A percentile compares a stretch with the other conserved stretches of the same genome.
These are phyloP conservation scores for Matsumurasca onukii DNA, from an alignment of 1,140 invertebrate genomes.

Conservation along the genomic window DNA sequence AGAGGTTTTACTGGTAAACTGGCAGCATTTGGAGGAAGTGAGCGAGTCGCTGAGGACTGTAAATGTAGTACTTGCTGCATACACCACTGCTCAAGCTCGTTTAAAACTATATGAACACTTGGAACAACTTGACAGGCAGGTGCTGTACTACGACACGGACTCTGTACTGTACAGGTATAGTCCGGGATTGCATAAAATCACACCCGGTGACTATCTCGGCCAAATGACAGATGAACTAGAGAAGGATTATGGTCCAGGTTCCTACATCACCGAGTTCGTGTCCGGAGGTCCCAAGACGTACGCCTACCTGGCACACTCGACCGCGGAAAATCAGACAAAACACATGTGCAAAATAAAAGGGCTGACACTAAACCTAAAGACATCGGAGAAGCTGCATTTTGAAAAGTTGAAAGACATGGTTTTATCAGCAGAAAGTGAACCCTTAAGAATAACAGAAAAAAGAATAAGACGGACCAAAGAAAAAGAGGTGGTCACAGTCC, in stretches of 20 bases:
- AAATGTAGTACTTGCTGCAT: constrained; percentile 47
- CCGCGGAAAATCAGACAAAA: background rate
- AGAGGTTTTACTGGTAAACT: background rate
- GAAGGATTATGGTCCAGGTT: constrained; percentile 44
- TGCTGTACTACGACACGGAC: constrained; percentile 51
- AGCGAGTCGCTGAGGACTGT: constrained; percentile 26
- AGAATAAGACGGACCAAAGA: constrained; percentile 11
- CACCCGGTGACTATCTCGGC: constrained; percentile 9
- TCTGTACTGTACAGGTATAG: constrained; percentile 41
- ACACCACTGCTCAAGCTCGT: constrained; percentile 47
- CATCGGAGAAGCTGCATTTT: background rate
- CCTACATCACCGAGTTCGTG: constrained; percentile 43
- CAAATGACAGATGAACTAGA: constrained; percentile 43
- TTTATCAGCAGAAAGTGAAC: background rate
- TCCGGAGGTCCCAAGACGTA: constrained; percentile 45
- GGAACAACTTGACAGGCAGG: constrained; percentile 42
- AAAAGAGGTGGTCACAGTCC: background rate
- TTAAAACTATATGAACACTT: constrained; percentile 48
- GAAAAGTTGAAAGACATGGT: background rate
- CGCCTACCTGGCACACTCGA: constrained; percentile 20
- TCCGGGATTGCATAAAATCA: background rate
- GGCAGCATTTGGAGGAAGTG: no score
- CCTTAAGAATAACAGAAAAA: no score
- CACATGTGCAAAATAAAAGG: no score
- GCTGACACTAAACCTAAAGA: constrained; percentile 3